Base-by-base conservation (phyloP, 2,888 invertebrate genomes). In the Neoscelio sp. region DNA sequence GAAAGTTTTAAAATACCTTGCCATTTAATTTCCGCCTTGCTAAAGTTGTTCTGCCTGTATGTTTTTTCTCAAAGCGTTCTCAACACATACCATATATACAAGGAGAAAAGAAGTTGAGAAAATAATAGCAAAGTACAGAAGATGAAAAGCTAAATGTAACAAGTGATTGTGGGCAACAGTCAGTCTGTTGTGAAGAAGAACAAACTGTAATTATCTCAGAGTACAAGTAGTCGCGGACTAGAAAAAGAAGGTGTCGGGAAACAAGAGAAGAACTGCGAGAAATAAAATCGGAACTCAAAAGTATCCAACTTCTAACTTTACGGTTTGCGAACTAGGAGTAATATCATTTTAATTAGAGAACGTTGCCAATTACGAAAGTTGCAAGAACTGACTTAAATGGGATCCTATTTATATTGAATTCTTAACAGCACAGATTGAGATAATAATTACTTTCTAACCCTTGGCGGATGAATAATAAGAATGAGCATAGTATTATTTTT, bases 21-120 rank as follows among this genome's bases (percentile, higher is more conserved):
- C 71, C 82, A 82, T 82, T 82, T 82, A 83, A 83, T 83, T 82
- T 83, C 60, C 80, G 75, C 42, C 52, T 50, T 15, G 44, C 62
- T 33, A 60, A 68, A 56, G 74, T 73, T 80, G 75, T 65, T 80
- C 65, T 65, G 8, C 13, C 35, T 50, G 35, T 50, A 48, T 65
- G 23, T 62, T 46, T 65, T 80, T 82, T 77, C 73, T 76, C 74
- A 52, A 78, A 80, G 58, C 48, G 71, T 54, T 75, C 58, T 67
- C 64, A 35, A 42, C 74, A 15, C 35, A 20, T 40, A 62, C 54
- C 50, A 33, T 15, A 28, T 33, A 52, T 33, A 60, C 54, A 62
- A 54, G 40, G 40, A 56, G 54, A 60, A 44, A 46, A 73, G 18
- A 33, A 75, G 64, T 20, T 3, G 18, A 38, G 28, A 20, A 70